Evolutionary conservation across 2,113 vertebrate species (phyloP), one percentile per base, ranked within the genome.

Genomic region (Trichomycterus rosablanca): DNA sequence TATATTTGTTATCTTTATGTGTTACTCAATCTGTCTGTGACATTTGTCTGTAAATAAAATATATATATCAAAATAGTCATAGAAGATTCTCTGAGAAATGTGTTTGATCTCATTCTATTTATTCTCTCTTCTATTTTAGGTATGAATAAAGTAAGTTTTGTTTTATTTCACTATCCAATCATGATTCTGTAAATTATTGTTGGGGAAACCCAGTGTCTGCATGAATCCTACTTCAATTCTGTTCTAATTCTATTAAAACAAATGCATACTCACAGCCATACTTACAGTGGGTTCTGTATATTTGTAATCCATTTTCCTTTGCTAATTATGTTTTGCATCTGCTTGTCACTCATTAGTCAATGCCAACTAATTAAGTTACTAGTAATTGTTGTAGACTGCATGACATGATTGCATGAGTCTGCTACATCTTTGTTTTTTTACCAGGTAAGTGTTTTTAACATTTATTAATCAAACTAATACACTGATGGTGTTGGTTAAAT

Each of bases 131-230:
- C 79, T 64, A 68, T 70, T 75, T 66, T 71, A 89, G 87, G 85
- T 87, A 83, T 89, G 83, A 88, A 78, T 84, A 75, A 87, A 85
- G 82, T 86, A 85, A 84, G 86, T 81, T 81, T 78, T 59, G 22
- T 72, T 77, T 81, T 81, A 59, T 76, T 80, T 71, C 58, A 43
- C 64, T 67, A 40, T 76, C 45, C 62, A 75, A 61, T 78, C 45
- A 59, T 53, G 76, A 44, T 74, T 53, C 48, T 43, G 39, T 53
- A 22, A 40, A 43, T 43, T 8, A 44, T 42, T 43, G 24, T 59
- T 40, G 55, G 37, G 42, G 53, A 51, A 64, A 46, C 58, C 58
- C 50, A n/a, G 3, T 43, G 42, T 59, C 54, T 71, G 74, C 71
- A 73, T 72, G 53, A 42, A 51, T 59, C 32, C 50, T 52, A 30